Percentiles rank a stretch among this genome's conserved stretches.
Conservation (phyloP, 2,888 invertebrate species). For the Caenorhabditis wallacei region DNA sequence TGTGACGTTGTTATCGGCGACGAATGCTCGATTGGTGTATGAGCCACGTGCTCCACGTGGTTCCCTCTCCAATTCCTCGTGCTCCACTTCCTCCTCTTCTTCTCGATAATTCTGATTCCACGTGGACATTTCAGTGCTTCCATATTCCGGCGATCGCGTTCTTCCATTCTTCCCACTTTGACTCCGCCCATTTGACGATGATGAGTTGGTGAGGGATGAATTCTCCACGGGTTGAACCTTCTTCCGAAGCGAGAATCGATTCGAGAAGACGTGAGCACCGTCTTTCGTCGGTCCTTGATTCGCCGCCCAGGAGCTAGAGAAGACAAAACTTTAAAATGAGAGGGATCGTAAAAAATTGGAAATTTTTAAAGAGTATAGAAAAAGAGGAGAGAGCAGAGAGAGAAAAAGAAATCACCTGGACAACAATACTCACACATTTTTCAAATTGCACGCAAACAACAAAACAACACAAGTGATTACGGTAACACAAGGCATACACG, state of each 20-base stretch:
- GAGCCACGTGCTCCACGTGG: conserved; percentile 5
- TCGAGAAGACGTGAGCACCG: conserved; percentile 50
- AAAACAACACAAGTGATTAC: background rate
- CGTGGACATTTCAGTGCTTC: conserved; percentile 67
- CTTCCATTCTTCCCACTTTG: background rate
- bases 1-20: conserved; percentile 37
- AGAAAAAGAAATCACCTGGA: conserved; percentile 58
- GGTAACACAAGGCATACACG: background rate
- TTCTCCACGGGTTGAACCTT: conserved; percentile 40
- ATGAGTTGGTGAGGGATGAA: conserved; percentile 4
- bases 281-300: conserved; percentile 61
- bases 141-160: conserved; percentile 55
- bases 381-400: background rate
- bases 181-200: background rate
- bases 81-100: background rate
- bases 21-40: conserved; percentile 48
- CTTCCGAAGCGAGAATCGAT: conserved; percentile 57
- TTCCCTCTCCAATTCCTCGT: background rate
- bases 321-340: background rate
- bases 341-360: too few relatives aligned
- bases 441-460: conserved; percentile 5
- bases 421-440: conserved; percentile 36
- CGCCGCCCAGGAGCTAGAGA: conserved; percentile 59
- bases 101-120: conserved; percentile 22
- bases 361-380: conserved; percentile 5